These are phyloP conservation scores for Pangasius krempfi DNA, from an alignment of 2,797 vertebrate species.

Conservation along the genomic window DNA sequence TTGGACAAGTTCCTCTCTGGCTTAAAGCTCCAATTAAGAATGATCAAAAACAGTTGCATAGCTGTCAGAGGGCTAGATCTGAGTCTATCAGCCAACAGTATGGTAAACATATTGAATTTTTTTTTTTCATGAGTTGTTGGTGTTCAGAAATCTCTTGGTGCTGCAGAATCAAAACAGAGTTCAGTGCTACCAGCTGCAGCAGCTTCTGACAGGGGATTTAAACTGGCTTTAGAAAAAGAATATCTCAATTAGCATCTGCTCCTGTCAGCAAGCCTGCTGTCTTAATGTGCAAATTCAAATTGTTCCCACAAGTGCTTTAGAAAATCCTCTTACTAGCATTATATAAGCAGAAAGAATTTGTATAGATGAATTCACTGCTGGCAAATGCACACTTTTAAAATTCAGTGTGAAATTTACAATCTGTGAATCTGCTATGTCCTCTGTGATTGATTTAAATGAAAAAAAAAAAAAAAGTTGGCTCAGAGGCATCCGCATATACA, in stretches of 20 bases:
- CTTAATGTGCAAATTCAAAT: conserved; percentile 35
- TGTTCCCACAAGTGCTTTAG: conserved; percentile 15
- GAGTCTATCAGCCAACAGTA: conserved; percentile 2
- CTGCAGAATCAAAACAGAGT: background rate
- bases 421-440: background rate
- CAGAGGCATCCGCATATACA: background rate
- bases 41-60: background rate
- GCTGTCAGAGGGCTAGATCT: background rate
- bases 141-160: conserved; percentile 19
- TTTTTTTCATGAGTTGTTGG: background rate
- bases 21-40: conserved; percentile 19
- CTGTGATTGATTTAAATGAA: too few relatives aligned
- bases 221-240: conserved; percentile 19
- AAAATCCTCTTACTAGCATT: conserved; percentile 16
- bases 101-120: conserved; percentile 7
- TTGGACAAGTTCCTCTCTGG: conserved; percentile 7
- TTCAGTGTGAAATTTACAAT: conserved; percentile 1
- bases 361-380: background rate
- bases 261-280: conserved; percentile 14
- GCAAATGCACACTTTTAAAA: background rate
- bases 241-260: conserved; percentile 27
- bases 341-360: background rate
- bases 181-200: background rate
- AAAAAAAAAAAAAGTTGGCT: background rate
- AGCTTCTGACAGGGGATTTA: conserved; percentile 19